Evolutionary conservation across 2,113 vertebrate genomes (phyloP).

Genomic region (Lamprologus tigripictilis): DNA sequence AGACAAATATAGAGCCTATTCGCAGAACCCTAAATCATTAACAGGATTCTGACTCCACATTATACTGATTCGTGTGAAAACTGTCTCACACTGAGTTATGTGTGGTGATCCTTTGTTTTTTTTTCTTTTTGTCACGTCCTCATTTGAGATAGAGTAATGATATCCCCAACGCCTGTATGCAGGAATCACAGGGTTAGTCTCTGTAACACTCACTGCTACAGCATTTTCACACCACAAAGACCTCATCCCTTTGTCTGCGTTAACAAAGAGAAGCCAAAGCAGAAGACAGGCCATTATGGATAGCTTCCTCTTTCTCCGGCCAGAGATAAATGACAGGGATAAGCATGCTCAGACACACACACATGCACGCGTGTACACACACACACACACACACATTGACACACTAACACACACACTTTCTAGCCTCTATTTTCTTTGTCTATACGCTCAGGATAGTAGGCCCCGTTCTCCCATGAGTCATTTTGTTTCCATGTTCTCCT

Average conservation of each 20-base stretch:
- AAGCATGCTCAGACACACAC: background rate
- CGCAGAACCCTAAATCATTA: background rate
- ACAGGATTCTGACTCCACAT: background rate
- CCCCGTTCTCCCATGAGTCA: background rate
- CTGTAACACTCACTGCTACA: background rate
- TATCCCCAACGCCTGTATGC: background rate
- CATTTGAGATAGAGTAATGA: conserved; percentile 3
- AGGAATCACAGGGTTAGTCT: background rate
- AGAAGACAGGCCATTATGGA: conserved; percentile 36
- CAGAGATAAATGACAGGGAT: conserved; percentile 41
- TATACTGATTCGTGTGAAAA: background rate
- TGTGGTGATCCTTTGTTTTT: background rate
- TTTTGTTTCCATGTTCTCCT: background rate
- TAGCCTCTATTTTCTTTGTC: background rate
- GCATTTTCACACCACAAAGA: conserved; percentile 37
- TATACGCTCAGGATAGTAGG: background rate
- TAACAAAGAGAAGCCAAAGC: conserved; percentile 56
- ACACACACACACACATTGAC: background rate
- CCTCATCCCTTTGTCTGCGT: conserved; percentile 47
- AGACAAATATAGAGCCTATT: background rate
- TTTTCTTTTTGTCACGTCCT: background rate
- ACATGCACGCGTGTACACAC: background rate
- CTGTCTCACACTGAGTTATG: background rate
- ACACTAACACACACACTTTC: background rate
- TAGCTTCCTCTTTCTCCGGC: conserved; percentile 48